phyloP scores from a whole-genome alignment of 2,888 invertebrate genomes.

The Ceriagrion tenellum region DNA sequence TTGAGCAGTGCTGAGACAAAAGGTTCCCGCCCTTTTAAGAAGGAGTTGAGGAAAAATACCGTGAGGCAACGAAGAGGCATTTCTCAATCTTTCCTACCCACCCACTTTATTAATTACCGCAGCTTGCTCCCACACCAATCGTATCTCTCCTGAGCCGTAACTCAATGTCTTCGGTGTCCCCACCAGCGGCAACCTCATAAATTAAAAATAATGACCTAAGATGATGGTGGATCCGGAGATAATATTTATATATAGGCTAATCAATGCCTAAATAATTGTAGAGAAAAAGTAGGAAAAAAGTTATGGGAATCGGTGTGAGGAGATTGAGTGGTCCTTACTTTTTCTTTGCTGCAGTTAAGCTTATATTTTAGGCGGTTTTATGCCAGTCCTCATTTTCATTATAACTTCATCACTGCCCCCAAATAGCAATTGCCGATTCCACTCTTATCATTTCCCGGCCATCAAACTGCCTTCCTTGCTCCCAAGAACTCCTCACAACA shows the following conservation, averaged over 20 bases:
- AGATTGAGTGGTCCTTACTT: no score
- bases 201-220: neutral
- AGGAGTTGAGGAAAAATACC: neutral
- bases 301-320: no score
- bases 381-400: neutral
- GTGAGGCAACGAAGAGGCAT: neutral
- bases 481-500: no score
- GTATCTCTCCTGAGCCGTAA: neutral
- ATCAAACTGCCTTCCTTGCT: neutral
- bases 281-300: no score
- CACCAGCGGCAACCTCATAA: neutral
- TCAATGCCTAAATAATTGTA: neutral
- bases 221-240: neutral
- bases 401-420: neutral
- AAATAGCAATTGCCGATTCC: neutral
- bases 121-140: neutral
- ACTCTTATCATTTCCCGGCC: neutral
- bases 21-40: neutral
- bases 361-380: neutral
- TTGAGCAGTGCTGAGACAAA: neutral
- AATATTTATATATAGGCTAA: neutral
- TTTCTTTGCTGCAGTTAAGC: no score
- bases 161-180: neutral
- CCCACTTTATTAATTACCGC: neutral
- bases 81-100: neutral